These are phyloP conservation scores for Psephotus haematonotus DNA, from an alignment of 2,113 vertebrate genomes.

Conservation along the genomic window DNA sequence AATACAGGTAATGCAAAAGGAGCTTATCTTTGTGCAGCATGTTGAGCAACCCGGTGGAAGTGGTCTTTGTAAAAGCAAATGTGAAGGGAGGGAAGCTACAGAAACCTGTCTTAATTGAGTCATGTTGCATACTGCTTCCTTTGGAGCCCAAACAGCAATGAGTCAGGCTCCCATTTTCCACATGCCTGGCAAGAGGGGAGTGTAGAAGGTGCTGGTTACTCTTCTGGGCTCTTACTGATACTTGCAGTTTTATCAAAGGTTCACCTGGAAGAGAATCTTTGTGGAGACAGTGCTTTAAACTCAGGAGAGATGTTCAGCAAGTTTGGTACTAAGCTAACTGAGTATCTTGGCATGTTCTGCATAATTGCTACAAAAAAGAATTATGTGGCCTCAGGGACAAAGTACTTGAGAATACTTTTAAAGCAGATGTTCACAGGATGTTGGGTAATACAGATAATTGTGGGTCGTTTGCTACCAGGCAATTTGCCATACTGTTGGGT, in stretches of 20 bases:
- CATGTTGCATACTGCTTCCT: background rate
- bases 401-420: background rate
- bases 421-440: slow-evolving; percentile 6
- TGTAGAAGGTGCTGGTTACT: background rate
- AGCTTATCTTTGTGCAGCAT: background rate
- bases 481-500: background rate
- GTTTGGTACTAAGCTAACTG: background rate
- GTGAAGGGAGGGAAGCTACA: slow-evolving; percentile 11
- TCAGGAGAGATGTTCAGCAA: background rate
- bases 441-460: slow-evolving; percentile 19
- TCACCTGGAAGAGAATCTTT: background rate
- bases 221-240: accelerated
- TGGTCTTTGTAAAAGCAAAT: background rate
- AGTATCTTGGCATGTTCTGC: background rate
- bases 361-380: background rate
- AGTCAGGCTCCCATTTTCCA: background rate
- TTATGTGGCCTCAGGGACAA: slow-evolving; percentile 12
- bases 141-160: background rate
- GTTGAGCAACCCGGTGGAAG: slow-evolving; percentile 20
- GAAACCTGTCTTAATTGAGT: slow-evolving; percentile 25
- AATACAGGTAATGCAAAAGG: background rate
- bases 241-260: background rate
- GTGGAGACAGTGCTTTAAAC: background rate
- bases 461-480: background rate
- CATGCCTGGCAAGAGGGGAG: background rate